Evolutionary conservation across 2,888 invertebrate species (phyloP).

Genomic region (Euplexia lucipara): DNA sequence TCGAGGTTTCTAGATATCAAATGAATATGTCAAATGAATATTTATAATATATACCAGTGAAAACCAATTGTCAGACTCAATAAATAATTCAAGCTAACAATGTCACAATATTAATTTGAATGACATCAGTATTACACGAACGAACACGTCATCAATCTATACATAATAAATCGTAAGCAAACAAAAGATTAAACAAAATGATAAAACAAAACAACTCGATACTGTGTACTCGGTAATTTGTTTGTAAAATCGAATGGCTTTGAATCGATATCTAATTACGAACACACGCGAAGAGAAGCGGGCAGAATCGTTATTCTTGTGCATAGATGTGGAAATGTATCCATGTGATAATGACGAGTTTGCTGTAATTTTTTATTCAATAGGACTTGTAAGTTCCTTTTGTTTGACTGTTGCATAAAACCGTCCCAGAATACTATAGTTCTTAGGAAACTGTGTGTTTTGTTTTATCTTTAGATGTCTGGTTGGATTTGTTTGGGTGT

Average conservation of each 20-base stretch:
- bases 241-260: conserved; percentile 56
- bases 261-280: conserved; percentile 67
- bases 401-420: conserved; percentile 41
- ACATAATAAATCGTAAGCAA: conserved; percentile 39
- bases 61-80: neutral
- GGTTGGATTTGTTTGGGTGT: conserved; percentile 3
- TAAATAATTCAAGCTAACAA: neutral
- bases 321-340: conserved; percentile 69
- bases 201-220: conserved; percentile 53
- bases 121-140: conserved; percentile 17
- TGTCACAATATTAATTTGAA: neutral
- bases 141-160: conserved; percentile 35
- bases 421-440: conserved; percentile 15
- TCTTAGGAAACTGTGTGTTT: conserved; percentile 29
- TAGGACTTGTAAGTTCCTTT: conserved; percentile 38
- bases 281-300: conserved; percentile 53
- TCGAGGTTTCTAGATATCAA: too few relatives aligned
- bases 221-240: conserved; percentile 50
- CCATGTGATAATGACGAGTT: conserved; percentile 63
- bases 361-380: conserved; percentile 48
- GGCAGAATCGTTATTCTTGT: conserved; percentile 76
- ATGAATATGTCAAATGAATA: too few relatives aligned
- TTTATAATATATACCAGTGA: too few relatives aligned
- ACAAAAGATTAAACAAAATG: conserved; percentile 49
- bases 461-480: conserved; percentile 18